Evolutionary conservation across 2,888 invertebrate genomes (phyloP).

Genomic region (Acleris emargana): DNA sequence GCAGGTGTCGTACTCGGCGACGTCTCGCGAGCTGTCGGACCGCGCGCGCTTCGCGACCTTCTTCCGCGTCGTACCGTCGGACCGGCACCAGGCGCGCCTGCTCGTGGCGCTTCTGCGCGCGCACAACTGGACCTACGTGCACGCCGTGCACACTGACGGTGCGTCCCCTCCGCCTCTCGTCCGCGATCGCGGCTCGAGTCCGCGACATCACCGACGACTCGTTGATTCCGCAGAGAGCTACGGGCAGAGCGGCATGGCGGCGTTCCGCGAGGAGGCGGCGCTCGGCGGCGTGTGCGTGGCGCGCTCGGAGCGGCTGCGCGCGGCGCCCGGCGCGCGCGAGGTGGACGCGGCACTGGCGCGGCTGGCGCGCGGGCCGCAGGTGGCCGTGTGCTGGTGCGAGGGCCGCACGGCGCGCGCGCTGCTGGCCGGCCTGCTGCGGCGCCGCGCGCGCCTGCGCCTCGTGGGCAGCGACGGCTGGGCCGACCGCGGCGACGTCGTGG

Average conservation of each 20-base stretch:
- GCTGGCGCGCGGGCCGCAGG: conserved; percentile 82
- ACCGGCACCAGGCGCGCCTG: conserved; percentile 89
- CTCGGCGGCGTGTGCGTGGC: conserved; percentile 88
- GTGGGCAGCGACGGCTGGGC: conserved; percentile 89
- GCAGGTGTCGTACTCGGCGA: conserved; percentile 88
- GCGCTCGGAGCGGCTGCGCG: conserved; percentile 70
- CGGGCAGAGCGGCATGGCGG: conserved; percentile 89
- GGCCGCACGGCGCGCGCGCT: conserved; percentile 87
- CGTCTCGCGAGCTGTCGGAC: conserved; percentile 89
- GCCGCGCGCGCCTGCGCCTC: conserved; percentile 84
- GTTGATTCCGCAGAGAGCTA: conserved; percentile 80
- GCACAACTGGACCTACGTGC: conserved; percentile 91
- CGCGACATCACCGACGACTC: no score
- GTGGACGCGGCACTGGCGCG: conserved; percentile 65
- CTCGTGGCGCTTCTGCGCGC: conserved; percentile 87
- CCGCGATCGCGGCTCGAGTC: conserved; percentile 56
- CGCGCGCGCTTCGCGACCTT: conserved; percentile 90
- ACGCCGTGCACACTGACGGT: conserved; percentile 88
- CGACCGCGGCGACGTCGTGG: conserved; percentile 89
- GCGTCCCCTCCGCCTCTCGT: conserved; percentile 40
- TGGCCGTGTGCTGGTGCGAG: conserved; percentile 92
- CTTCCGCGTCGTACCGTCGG: conserved; percentile 90
- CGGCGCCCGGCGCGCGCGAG: conserved; percentile 46
- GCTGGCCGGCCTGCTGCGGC: conserved; percentile 83
- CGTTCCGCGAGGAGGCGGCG: conserved; percentile 88